These are phyloP conservation scores for Dendronephthya gigantea DNA, from an alignment of 64 coral and sea anemone species.

Conservation along the genomic window DNA sequence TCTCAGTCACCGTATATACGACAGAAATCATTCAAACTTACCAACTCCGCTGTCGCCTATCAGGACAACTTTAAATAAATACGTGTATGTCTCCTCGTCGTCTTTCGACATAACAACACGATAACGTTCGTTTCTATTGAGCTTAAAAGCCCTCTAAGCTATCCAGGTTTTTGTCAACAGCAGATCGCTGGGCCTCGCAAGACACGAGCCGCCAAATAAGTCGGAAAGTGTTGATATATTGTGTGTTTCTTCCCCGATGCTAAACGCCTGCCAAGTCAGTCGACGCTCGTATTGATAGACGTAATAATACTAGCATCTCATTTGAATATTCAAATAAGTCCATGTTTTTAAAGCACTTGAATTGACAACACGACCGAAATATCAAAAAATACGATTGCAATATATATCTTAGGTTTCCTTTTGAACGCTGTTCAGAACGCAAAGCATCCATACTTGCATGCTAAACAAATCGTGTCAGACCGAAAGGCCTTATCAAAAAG, in stretches of 20 bases:
- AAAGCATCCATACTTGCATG: no score
- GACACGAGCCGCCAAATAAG: neutral
- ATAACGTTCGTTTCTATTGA: neutral
- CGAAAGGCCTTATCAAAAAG: no score
- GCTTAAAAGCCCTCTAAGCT: neutral
- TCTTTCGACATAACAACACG: neutral
- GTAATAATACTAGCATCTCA: neutral
- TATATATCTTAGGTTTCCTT: no score
- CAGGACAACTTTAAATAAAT: slow-evolving; percentile 83
- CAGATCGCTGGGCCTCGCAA: neutral
- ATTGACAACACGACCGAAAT: no score
- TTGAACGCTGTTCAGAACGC: no score
- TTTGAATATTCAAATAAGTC: slow-evolving; percentile 1
- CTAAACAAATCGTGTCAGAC: no score
- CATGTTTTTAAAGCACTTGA: neutral
- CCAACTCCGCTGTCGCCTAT: slow-evolving; percentile 93
- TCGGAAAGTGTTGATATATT: neutral
- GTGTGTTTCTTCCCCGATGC: neutral
- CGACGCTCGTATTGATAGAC: neutral
- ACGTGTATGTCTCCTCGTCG: slow-evolving; percentile 68
- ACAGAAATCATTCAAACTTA: no score
- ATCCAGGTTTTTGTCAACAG: neutral
- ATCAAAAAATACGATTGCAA: no score
- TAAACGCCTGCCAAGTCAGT: neutral
- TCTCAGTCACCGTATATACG: no score